Evolutionary conservation across 2,888 invertebrate species (phyloP).

Genomic region (Heliconius erato): DNA sequence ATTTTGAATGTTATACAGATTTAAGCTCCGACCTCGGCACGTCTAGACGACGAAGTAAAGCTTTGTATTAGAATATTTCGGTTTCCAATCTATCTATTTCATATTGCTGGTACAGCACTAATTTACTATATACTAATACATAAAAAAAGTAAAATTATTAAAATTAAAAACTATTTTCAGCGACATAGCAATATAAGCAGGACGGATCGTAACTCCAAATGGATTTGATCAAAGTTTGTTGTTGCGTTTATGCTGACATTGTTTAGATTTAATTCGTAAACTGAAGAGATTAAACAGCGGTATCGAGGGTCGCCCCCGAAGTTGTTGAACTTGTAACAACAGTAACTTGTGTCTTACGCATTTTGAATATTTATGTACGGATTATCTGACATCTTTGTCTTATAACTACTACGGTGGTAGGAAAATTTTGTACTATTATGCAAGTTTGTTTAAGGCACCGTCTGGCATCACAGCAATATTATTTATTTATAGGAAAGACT

Average conservation of each 20-base stretch:
- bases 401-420: conserved; percentile 14
- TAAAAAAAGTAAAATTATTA: not conserved
- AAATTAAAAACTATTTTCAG: not conserved
- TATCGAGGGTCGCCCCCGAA: conserved; percentile 43
- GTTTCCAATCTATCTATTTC: too few species aligned
- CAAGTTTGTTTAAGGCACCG: not conserved
- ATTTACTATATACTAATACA: too few species aligned
- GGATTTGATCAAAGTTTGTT: conserved; percentile 50
- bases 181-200: conserved; percentile 5
- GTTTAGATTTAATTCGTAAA: conserved; percentile 51
- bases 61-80: too few species aligned
- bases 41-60: too few species aligned
- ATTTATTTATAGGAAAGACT: conserved; percentile 14
- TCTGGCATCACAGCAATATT: not conserved
- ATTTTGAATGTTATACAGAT: too few species aligned
- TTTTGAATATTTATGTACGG: conserved; percentile 44
- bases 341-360: conserved; percentile 43
- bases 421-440: conserved; percentile 15
- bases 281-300: conserved; percentile 48
- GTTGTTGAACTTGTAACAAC: conserved; percentile 43
- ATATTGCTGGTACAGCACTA: too few species aligned
- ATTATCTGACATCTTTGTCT: conserved; percentile 33
- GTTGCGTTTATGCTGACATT: conserved; percentile 47
- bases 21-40: too few species aligned
- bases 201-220: conserved; percentile 37